These are phyloP conservation scores for Pseudolaguvia tuberculata DNA, from an alignment of 2,113 vertebrate species.

Conservation along the genomic window DNA sequence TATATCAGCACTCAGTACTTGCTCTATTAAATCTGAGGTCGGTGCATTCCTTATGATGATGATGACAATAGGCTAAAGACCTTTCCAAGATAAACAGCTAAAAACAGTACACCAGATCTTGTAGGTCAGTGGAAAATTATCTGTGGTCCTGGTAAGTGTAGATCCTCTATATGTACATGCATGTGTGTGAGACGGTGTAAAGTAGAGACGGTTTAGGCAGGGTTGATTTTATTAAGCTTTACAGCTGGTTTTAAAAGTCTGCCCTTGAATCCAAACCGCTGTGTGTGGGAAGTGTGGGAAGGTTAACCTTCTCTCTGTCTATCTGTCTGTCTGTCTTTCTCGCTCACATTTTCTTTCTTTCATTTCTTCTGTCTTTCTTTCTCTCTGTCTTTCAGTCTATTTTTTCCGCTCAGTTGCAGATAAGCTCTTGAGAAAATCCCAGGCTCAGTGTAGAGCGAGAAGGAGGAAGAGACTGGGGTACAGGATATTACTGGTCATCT, in stretches of 20 bases:
- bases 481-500: slow-evolving; percentile 44
- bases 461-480: not conserved
- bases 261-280: slow-evolving; percentile 15
- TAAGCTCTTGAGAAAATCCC: slow-evolving; percentile 4
- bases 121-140: not conserved
- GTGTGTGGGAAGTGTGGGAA: slow-evolving; percentile 41
- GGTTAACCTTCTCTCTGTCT: no score
- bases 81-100: not conserved
- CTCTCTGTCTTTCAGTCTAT: not conserved
- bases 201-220: not conserved
- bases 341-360: not conserved
- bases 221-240: slow-evolving; percentile 19
- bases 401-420: slow-evolving; percentile 18
- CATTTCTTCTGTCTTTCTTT: not conserved
- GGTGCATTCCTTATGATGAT: not conserved
- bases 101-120: not conserved
- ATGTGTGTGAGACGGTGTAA: not conserved
- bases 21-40: no score
- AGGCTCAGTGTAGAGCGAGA: not conserved
- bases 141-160: not conserved
- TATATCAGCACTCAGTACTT: no score
- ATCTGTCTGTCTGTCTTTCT: not conserved
- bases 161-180: not conserved
- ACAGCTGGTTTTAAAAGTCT: slow-evolving; percentile 39
- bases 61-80: not conserved